phyloP scores from a whole-genome alignment of 2,888 invertebrate genomes.

The Diarsia rubi region DNA sequence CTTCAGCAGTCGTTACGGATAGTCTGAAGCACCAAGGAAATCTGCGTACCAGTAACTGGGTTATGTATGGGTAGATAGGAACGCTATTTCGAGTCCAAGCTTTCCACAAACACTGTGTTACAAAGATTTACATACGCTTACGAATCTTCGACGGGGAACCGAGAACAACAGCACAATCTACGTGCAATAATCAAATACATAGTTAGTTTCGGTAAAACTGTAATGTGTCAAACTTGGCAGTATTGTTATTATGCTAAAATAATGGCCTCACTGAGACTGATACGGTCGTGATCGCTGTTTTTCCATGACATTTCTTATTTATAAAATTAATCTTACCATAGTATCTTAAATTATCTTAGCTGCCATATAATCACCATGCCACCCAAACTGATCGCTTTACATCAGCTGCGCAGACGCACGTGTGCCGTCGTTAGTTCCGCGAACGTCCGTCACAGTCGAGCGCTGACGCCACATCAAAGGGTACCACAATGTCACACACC shows the following conservation, averaged over 20 bases:
- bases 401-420: slow-evolving; percentile 62
- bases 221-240: background rate
- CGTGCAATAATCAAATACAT: background rate
- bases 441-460: slow-evolving; percentile 61
- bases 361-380: slow-evolving; percentile 23
- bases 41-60: background rate
- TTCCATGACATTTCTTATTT: background rate
- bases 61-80: background rate
- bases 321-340: background rate
- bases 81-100: background rate
- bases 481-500: slow-evolving; percentile 59
- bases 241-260: background rate
- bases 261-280: background rate
- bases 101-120: background rate
- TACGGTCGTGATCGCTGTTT: background rate
- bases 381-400: slow-evolving; percentile 50
- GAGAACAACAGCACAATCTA: background rate
- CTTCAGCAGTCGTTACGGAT: background rate
- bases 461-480: slow-evolving; percentile 66
- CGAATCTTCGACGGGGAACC: background rate
- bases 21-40: background rate
- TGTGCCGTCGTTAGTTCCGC: slow-evolving; percentile 68
- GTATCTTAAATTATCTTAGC: background rate
- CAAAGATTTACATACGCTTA: background rate
- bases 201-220: background rate